These are phyloP conservation scores for Pseudopipra pipra DNA, from an alignment of 2,113 vertebrate species.

Conservation along the genomic window DNA sequence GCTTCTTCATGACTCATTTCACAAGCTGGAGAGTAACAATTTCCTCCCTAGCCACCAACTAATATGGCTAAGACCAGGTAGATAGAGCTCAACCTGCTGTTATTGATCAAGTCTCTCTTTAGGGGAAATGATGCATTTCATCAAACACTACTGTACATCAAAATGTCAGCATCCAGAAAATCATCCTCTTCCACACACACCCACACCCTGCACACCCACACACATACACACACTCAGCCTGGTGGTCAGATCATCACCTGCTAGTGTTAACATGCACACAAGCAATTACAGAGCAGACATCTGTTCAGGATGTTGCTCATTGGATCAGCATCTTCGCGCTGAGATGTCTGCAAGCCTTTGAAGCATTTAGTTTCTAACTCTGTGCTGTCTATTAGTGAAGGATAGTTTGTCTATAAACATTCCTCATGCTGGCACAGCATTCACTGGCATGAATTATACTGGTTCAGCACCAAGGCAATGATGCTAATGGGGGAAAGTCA, in stretches of 20 bases:
- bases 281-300: slow-evolving; percentile 21
- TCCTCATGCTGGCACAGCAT: background rate
- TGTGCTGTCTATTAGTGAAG: background rate
- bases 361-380: background rate
- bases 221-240: background rate
- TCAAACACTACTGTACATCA: background rate
- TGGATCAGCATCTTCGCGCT: background rate
- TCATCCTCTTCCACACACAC: background rate
- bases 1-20: slow-evolving; percentile 69
- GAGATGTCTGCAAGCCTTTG: slow-evolving; percentile 2
- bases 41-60: slow-evolving; percentile 57
- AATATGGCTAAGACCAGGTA: background rate
- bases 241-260: background rate
- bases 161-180: background rate
- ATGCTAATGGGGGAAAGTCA: background rate
- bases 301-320: slow-evolving; percentile 51
- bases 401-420: background rate
- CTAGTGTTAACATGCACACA: background rate
- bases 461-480: background rate
- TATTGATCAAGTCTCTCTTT: background rate
- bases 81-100: background rate
- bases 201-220: background rate
- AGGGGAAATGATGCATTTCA: background rate
- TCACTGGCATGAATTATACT: background rate
- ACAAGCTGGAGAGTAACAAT: slow-evolving; percentile 56